Evolutionary conservation across 2,797 vertebrate genomes (phyloP).

Genomic region (Erethizon dorsatum): DNA sequence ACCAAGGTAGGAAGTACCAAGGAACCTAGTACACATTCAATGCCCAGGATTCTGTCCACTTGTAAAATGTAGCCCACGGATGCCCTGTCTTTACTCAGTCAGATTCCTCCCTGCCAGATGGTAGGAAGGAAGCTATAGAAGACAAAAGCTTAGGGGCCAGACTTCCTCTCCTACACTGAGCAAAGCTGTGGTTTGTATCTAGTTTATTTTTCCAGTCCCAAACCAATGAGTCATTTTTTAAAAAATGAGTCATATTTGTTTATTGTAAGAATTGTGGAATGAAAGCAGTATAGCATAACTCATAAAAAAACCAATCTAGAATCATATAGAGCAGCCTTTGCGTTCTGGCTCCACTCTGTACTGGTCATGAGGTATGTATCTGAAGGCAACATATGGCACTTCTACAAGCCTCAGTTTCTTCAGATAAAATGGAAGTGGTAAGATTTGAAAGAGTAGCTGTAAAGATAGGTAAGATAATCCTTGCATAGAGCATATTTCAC

Average conservation of each 20-base stretch:
- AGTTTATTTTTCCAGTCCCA: conserved; percentile 8
- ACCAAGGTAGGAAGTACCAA: background rate
- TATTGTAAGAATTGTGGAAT: background rate
- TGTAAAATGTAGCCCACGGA: background rate
- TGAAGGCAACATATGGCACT: background rate
- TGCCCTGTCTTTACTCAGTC: background rate
- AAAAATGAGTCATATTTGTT: background rate
- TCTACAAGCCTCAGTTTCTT: background rate
- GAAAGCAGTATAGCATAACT: background rate
- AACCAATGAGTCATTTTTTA: background rate
- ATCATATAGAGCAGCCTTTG: background rate
- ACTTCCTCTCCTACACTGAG: background rate
- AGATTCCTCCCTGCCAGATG: background rate
- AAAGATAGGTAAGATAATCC: background rate
- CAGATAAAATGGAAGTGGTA: background rate
- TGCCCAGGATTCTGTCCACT: background rate
- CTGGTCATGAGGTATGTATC: background rate
- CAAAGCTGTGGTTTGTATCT: background rate
- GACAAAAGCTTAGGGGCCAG: background rate
- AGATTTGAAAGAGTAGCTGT: background rate
- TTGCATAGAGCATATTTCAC: background rate
- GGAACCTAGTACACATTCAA: no score
- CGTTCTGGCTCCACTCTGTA: background rate
- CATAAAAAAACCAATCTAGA: background rate
- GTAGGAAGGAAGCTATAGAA: background rate